Percentiles rank a stretch among this genome's conserved stretches.
Conservation (phyloP, 2,888 invertebrate genomes). For the Heliconius ethilla region DNA sequence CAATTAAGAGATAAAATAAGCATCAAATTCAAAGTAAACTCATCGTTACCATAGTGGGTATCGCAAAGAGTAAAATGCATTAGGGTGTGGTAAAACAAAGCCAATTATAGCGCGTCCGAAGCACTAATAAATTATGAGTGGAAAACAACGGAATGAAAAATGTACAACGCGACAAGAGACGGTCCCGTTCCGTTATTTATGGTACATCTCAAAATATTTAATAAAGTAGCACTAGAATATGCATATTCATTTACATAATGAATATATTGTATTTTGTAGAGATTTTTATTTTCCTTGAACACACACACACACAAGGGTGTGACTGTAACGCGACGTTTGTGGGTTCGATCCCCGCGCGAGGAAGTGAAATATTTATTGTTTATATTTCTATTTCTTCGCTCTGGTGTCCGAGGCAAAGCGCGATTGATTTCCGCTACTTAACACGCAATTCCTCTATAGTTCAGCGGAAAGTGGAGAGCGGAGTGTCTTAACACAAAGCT, state of each 20-base stretch:
- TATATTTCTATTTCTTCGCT: no score
- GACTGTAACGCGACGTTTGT: no score
- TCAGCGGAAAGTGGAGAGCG: no score
- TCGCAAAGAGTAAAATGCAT: constrained; percentile 31
- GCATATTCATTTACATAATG: background rate
- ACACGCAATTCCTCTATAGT: no score
- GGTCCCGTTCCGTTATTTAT: constrained; percentile 32
- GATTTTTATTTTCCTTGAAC: background rate
- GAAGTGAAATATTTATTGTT: no score
- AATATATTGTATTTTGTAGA: background rate
- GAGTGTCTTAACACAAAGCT: no score
- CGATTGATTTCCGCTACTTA: no score
- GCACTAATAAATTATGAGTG: constrained; percentile 37
- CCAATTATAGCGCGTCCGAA: constrained; percentile 32
- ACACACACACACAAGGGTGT: no score
- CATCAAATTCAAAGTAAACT: constrained; percentile 24
- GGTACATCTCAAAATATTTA: constrained; percentile 18
- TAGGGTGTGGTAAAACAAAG: constrained; percentile 33
- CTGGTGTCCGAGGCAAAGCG: no score
- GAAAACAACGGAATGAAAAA: constrained; percentile 34
- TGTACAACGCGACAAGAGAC: constrained; percentile 30
- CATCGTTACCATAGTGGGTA: constrained; percentile 2
- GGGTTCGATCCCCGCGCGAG: no score
- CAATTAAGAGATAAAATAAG: constrained; percentile 11
- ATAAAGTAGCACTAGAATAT: constrained; percentile 5